phyloP scores from a whole-genome alignment of 2,888 invertebrate genomes.

The Podabrus alpinus region DNA sequence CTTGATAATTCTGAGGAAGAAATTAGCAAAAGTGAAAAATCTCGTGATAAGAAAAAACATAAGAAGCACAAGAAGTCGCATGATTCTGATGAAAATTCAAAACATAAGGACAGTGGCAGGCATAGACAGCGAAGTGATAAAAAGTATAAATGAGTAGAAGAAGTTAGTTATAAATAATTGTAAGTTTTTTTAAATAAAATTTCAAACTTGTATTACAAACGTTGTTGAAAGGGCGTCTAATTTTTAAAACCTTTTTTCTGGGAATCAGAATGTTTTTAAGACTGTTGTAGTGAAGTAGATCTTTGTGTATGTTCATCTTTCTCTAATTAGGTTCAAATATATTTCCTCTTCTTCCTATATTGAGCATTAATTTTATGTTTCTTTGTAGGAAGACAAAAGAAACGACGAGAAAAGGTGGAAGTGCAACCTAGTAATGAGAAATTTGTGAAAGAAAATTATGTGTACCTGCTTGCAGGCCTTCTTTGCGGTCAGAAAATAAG shows the following conservation, averaged over 20 bases:
- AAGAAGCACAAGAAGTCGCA: not conserved
- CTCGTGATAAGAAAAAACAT: not conserved
- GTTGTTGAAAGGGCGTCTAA: not conserved
- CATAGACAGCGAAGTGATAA: not conserved
- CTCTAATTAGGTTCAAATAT: not conserved
- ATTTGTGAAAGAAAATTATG: not conserved
- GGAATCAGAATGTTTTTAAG: not conserved
- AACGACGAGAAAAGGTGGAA: not conserved
- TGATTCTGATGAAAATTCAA: not conserved
- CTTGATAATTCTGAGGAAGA: too few relatives aligned
- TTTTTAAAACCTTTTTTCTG: not conserved
- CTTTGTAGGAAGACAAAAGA: not conserved
- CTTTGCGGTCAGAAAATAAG: not conserved
- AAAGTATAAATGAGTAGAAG: not conserved
- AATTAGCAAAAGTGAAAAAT: not conserved
- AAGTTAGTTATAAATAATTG: not conserved
- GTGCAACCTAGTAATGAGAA: not conserved
- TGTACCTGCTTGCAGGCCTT: not conserved
- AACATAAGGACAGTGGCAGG: not conserved
- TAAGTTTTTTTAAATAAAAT: not conserved
- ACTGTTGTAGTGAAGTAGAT: not conserved
- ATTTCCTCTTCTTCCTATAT: not conserved
- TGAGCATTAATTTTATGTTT: not conserved
- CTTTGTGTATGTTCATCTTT: not conserved
- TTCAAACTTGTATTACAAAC: not conserved